phyloP scores from a whole-genome alignment of 2,888 invertebrate species.

The Agrotis puta region DNA sequence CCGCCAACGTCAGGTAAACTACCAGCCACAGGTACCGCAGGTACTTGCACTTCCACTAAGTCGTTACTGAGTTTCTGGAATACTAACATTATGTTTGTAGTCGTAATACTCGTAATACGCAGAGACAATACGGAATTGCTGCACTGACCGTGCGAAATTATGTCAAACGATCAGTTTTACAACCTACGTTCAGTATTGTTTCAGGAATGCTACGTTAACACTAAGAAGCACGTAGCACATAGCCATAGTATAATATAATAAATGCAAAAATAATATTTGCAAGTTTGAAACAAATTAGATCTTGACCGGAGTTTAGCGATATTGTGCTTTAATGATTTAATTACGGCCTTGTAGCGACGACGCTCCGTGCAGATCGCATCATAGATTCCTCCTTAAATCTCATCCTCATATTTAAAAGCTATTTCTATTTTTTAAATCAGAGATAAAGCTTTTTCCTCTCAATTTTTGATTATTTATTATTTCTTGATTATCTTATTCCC shows the following conservation, averaged over 20 bases:
- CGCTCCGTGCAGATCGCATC: too few relatives aligned
- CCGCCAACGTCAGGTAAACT: conserved; percentile 45
- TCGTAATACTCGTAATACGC: not conserved
- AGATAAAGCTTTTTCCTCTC: too few relatives aligned
- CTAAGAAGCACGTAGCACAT: not conserved
- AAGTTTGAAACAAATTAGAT: not conserved
- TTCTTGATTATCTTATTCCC: too few relatives aligned
- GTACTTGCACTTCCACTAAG: conserved; percentile 36
- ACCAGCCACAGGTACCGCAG: conserved; percentile 18
- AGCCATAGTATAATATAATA: not conserved
- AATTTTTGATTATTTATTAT: too few relatives aligned
- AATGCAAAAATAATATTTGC: not conserved
- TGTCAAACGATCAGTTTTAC: conserved; percentile 4
- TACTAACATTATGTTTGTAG: conserved; percentile 16
- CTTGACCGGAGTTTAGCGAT: too few relatives aligned
- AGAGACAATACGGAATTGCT: conserved; percentile 15
- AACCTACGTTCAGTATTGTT: not conserved
- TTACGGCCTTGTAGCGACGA: too few relatives aligned
- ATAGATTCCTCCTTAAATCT: too few relatives aligned
- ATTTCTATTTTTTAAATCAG: too few relatives aligned
- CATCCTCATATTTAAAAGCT: too few relatives aligned
- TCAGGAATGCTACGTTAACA: conserved; percentile 5
- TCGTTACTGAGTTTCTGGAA: conserved; percentile 51
- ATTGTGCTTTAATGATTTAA: too few relatives aligned
- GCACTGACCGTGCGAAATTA: conserved; percentile 18